phyloP scores from a whole-genome alignment of 2,888 invertebrate genomes.

The Ennomos erosarius region DNA sequence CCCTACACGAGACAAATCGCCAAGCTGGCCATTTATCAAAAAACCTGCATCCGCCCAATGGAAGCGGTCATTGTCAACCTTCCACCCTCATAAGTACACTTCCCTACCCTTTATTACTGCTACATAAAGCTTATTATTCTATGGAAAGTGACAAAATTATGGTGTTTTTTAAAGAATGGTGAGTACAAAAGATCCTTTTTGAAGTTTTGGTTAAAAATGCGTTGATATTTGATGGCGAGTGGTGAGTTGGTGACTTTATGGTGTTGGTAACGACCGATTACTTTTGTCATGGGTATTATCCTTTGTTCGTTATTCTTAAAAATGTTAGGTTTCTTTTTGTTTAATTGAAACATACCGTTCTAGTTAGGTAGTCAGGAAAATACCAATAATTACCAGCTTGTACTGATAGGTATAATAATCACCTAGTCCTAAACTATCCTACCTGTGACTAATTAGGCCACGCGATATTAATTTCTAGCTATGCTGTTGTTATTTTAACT shows the following conservation, averaged over 20 bases:
- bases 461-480: too few relatives aligned
- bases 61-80: slow-evolving; percentile 73
- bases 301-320: too few relatives aligned
- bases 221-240: slow-evolving; percentile 38
- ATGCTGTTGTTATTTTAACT: too few relatives aligned
- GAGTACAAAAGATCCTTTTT: slow-evolving; percentile 51
- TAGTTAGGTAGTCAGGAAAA: too few relatives aligned
- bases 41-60: slow-evolving; percentile 82
- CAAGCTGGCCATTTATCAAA: slow-evolving; percentile 83
- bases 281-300: not conserved
- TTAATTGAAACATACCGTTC: too few relatives aligned
- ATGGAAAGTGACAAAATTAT: slow-evolving; percentile 5
- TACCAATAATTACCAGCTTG: too few relatives aligned
- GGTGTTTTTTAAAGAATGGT: slow-evolving; percentile 43
- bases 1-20: slow-evolving; percentile 82
- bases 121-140: slow-evolving; percentile 50
- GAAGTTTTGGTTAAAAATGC: slow-evolving; percentile 53
- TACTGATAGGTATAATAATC: too few relatives aligned
- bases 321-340: too few relatives aligned
- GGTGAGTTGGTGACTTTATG: slow-evolving; percentile 45
- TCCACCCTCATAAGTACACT: slow-evolving; percentile 45
- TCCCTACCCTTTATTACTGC: slow-evolving; percentile 45
- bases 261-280: slow-evolving; percentile 17
- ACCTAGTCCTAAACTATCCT: too few relatives aligned
- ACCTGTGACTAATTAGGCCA: too few relatives aligned